Conservation (phyloP, 2,888 invertebrate genomes). For the Ochropacha duplaris region DNA sequence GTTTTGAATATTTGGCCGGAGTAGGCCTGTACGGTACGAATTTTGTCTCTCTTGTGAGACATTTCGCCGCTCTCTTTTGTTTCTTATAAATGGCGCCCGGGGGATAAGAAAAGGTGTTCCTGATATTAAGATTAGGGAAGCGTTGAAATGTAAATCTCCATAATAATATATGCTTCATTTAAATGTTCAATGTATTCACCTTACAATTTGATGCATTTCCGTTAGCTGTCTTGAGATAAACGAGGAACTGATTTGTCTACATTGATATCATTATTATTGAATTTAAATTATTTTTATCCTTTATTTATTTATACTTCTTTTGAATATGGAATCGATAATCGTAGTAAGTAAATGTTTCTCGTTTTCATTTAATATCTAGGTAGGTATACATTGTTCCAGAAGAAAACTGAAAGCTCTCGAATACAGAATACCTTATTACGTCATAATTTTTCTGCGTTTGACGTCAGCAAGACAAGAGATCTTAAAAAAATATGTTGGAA, state of each 20-base stretch:
- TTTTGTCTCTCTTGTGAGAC: slow-evolving; percentile 29
- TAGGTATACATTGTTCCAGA: too few species aligned
- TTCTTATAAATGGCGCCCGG: slow-evolving; percentile 40
- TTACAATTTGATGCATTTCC: neutral
- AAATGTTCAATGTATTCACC: slow-evolving; percentile 5
- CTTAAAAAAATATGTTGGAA: neutral
- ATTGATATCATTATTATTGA: neutral
- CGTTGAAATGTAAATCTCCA: slow-evolving; percentile 25
- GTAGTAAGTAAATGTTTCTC: too few species aligned
- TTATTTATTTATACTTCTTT: too few species aligned
- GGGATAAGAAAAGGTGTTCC: slow-evolving; percentile 32
- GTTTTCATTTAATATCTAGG: too few species aligned
- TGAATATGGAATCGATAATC: too few species aligned
- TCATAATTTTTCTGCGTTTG: neutral
- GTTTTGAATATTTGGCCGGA: slow-evolving; percentile 59
- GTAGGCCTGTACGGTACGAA: slow-evolving; percentile 29
- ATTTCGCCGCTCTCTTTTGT: slow-evolving; percentile 40
- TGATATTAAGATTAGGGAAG: slow-evolving; percentile 37
- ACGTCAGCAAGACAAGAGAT: neutral
- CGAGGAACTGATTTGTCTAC: neutral
- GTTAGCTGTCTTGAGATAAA: neutral
- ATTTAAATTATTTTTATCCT: too few species aligned
- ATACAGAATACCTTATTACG: neutral
- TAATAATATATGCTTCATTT: slow-evolving; percentile 6
- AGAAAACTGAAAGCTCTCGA: neutral